Evolutionary conservation across 1,140 invertebrate genomes (phyloP), one percentile per base, ranked within the genome.

Genomic region (Drosophila hydei): DNA sequence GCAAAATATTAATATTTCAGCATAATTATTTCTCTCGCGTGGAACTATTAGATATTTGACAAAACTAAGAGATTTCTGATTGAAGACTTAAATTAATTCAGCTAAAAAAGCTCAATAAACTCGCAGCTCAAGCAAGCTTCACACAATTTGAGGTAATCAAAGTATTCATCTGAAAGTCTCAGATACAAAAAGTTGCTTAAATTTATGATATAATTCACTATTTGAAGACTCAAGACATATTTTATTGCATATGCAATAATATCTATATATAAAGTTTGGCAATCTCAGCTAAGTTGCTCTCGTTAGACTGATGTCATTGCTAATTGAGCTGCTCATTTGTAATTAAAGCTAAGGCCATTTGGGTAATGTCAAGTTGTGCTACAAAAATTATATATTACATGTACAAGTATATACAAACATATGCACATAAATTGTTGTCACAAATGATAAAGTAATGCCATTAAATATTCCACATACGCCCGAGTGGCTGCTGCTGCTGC

Each of bases 371-470:
- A 58, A 25, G 19, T 19, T 33, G 4, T 23, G 9, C 42, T 43
- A 27, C 16, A 19, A 11, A 4, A 14, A 61, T 58, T 58, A 58
- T 18, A 23, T 19, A 3, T 6, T 14, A 38, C 11, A 19, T 11
- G 5, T 8, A 19, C 51, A 23, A 6, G 11, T 9, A 25, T 11
- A 36, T n/a, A 8, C 23, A 50, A 7, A 18, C 14, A 36, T 18
- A 25, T 42, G 6, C n/a, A 30, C 7, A 72, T 72, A 67, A 59
- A 67, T 67, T 72, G 50, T 56, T 64, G 64, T 77, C 71, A 69
- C 65, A 75, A 74, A 87, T 85, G 80, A 85, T 87, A 87, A 79
- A 87, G 72, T 77, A 85, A 87, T 81, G 77, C 60, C 77, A 77
- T 85, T 75, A 77, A 77, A 87, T 75, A 80, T 85, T 77, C 71